A percentile compares a stretch with the other conserved stretches of the same genome.
These are phyloP conservation scores for Geophilus truncorum DNA, from an alignment of 2,888 invertebrate species.

Conservation along the genomic window DNA sequence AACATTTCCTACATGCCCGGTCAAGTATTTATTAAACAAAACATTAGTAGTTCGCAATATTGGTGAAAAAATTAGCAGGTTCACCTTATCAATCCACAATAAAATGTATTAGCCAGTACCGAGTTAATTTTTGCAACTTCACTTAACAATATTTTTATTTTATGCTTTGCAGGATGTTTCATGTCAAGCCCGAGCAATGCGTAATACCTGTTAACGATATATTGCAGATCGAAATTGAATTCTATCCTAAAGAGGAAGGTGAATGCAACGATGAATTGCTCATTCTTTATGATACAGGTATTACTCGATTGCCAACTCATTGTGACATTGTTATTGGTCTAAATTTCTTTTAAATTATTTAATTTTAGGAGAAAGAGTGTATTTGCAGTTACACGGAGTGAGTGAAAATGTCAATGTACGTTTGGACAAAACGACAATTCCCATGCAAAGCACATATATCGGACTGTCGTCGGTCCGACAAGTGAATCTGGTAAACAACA, in stretches of 20 bases:
- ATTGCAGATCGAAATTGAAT: conserved; percentile 20
- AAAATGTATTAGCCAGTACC: neutral
- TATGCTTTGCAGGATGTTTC: neutral
- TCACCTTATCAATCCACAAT: conserved; percentile 45
- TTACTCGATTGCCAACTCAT: neutral
- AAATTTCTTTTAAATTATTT: no score
- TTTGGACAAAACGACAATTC: neutral
- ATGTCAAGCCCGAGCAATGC: neutral
- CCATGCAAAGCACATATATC: neutral
- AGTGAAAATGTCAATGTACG: conserved; percentile 25
- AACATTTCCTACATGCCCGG: conserved; percentile 53
- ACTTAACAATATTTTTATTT: neutral
- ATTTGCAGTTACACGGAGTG: neutral
- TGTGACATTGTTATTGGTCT: no score
- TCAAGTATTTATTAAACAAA: conserved; percentile 53
- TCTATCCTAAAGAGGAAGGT: neutral
- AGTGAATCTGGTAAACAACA: neutral
- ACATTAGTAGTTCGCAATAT: conserved; percentile 56
- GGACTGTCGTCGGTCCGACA: neutral
- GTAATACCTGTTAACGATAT: conserved; percentile 3
- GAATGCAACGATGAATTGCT: neutral
- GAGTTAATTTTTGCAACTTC: neutral
- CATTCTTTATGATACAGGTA: neutral
- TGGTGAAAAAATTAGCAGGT: conserved; percentile 54
- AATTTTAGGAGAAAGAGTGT: neutral